Conservation (phyloP, 2,797 vertebrate genomes). For the Enteromius anoplus region DNA sequence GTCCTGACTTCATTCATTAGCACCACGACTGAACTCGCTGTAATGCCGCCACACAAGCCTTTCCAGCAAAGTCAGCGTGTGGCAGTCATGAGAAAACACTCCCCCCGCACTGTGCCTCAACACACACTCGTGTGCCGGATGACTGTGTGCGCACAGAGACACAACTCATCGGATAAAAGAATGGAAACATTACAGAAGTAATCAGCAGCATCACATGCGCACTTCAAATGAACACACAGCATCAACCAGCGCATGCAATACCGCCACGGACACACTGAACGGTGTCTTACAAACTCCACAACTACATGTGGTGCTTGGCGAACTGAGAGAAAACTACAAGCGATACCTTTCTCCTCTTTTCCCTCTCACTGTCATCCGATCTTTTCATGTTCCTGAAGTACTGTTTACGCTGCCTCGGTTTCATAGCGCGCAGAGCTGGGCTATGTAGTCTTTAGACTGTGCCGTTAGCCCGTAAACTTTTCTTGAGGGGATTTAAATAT, state of each 20-base stretch:
- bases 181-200: constrained; percentile 55
- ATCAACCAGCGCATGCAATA: constrained; percentile 68
- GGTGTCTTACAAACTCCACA: constrained; percentile 70
- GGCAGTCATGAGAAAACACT: constrained; percentile 38
- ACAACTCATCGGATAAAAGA: constrained; percentile 74
- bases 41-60: background rate
- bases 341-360: constrained; percentile 86
- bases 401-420: constrained; percentile 79
- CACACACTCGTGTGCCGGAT: constrained; percentile 59
- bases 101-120: constrained; percentile 11
- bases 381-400: constrained; percentile 85
- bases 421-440: constrained; percentile 65
- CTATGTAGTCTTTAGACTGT: constrained; percentile 71
- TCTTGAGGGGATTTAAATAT: background rate
- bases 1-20: constrained; percentile 34
- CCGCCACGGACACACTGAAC: constrained; percentile 67
- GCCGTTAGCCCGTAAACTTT: background rate
- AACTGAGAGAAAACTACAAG: constrained; percentile 80
- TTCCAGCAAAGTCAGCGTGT: constrained; percentile 10
- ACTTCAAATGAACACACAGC: constrained; percentile 65
- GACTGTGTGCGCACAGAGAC: constrained; percentile 48
- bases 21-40: background rate
- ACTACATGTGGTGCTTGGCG: constrained; percentile 69
- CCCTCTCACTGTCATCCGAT: constrained; percentile 85
- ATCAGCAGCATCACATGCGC: constrained; percentile 69